Evolutionary conservation across 2,888 invertebrate genomes (phyloP).

Genomic region (Cryptus armator): DNA sequence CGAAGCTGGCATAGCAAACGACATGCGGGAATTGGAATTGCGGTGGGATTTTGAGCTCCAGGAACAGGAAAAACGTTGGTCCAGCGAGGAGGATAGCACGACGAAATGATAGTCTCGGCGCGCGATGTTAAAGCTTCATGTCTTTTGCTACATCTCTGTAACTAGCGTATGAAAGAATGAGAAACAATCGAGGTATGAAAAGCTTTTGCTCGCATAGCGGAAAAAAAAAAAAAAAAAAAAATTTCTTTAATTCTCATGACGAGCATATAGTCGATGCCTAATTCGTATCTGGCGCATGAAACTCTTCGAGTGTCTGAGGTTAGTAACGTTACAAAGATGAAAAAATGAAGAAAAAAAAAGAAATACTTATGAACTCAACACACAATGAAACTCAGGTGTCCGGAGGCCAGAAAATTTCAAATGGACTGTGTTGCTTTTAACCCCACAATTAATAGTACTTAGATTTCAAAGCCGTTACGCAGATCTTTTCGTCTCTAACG

Average conservation of each 20-base stretch:
- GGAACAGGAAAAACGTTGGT: constrained; percentile 88
- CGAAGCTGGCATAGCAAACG: constrained; percentile 89
- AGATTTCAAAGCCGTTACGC: constrained; percentile 66
- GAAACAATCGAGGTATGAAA: constrained; percentile 43
- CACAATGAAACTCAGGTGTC: constrained; percentile 67
- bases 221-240: not conserved
- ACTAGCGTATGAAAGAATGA: not conserved
- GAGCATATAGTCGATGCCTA: constrained; percentile 35
- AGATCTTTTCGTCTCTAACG: constrained; percentile 66
- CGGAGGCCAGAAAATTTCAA: constrained; percentile 56
- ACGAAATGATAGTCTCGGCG: constrained; percentile 78
- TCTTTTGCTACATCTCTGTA: not conserved
- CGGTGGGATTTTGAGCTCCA: constrained; percentile 89
- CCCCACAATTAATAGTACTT: constrained; percentile 71
- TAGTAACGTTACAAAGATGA: constrained; percentile 11
- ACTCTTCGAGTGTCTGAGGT: constrained; percentile 35
- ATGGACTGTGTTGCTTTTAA: constrained; percentile 70
- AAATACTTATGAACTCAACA: constrained; percentile 21
- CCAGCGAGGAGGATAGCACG: constrained; percentile 86
- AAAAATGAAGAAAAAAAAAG: constrained; percentile 8
- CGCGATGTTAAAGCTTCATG: constrained; percentile 27
- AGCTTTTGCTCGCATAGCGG: constrained; percentile 22
- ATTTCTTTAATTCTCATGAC: constrained; percentile 1
- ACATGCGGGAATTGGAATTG: constrained; percentile 89
- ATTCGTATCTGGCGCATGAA: constrained; percentile 25